These are phyloP conservation scores for Coendou prehensilis DNA, from an alignment of 2,797 vertebrate species.

Conservation along the genomic window DNA sequence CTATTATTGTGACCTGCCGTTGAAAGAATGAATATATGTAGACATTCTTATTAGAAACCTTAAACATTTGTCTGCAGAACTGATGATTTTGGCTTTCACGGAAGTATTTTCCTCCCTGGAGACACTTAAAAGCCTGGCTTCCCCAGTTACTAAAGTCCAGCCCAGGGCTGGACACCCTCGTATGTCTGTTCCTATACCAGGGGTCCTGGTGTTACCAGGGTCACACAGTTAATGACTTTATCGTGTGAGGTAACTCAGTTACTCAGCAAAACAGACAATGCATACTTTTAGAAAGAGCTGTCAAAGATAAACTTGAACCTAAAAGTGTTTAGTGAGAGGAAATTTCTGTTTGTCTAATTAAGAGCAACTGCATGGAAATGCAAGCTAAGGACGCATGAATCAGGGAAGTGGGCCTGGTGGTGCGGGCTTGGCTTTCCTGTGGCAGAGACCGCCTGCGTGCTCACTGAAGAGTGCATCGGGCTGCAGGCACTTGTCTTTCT, in stretches of 20 bases:
- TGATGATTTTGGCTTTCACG: constrained; percentile 14
- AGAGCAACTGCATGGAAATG: constrained; percentile 84
- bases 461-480: constrained; percentile 79
- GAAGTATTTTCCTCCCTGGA: neutral
- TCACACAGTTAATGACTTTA: constrained; percentile 84
- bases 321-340: constrained; percentile 79
- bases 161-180: neutral
- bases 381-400: constrained; percentile 82
- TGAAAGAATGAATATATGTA: constrained; percentile 42
- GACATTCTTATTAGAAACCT: constrained; percentile 14
- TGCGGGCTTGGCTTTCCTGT: constrained; percentile 84
- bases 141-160: neutral
- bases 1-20: neutral
- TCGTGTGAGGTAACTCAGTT: constrained; percentile 83
- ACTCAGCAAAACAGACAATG: constrained; percentile 85
- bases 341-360: constrained; percentile 87
- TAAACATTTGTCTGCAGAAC: neutral
- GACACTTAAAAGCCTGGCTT: constrained; percentile 51
- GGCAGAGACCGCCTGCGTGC: constrained; percentile 77
- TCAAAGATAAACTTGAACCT: constrained; percentile 80
- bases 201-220: constrained; percentile 82
- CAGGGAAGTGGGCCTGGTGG: constrained; percentile 77
- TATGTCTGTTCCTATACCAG: neutral
- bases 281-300: constrained; percentile 76
- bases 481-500: constrained; percentile 74